phyloP scores from a whole-genome alignment of 2,888 invertebrate species.

The Thalpophila matura region DNA sequence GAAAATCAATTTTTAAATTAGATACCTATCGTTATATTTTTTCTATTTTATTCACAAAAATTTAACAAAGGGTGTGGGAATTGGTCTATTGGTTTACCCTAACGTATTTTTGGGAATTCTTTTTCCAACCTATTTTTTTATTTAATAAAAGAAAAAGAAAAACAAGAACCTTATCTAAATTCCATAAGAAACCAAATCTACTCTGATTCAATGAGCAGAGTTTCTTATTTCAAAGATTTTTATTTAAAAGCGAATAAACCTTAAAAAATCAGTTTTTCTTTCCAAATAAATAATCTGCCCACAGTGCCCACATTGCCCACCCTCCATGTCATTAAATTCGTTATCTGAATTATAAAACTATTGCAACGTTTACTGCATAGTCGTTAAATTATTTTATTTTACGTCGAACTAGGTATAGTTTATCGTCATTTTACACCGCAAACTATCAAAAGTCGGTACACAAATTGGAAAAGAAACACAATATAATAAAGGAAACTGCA shows the following conservation, averaged over 20 bases:
- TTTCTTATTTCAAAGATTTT: neutral
- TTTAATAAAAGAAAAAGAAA: neutral
- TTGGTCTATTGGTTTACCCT: too few relatives aligned
- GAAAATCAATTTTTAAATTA: too few relatives aligned
- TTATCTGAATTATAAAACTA: slow-evolving; percentile 33
- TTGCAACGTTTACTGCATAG: slow-evolving; percentile 6
- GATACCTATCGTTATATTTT: too few relatives aligned
- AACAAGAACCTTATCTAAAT: neutral
- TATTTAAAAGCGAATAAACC: neutral
- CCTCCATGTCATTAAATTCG: slow-evolving; percentile 28
- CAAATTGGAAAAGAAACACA: neutral
- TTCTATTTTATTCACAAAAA: too few relatives aligned
- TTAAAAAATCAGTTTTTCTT: neutral
- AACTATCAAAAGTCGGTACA: neutral
- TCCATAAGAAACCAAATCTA: neutral
- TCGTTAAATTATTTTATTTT: slow-evolving; percentile 48
- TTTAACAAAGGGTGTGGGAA: too few relatives aligned
- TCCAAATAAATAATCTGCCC: slow-evolving; percentile 5
- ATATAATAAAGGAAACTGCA: neutral
- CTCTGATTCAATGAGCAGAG: neutral
- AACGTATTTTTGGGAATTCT: neutral
- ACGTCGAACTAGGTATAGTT: slow-evolving; percentile 12
- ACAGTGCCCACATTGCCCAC: neutral
- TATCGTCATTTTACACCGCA: slow-evolving; percentile 10
- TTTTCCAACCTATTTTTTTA: neutral